These are phyloP conservation scores for Malacoctenus gilli DNA, from an alignment of 2,797 vertebrate genomes.

Conservation along the genomic window DNA sequence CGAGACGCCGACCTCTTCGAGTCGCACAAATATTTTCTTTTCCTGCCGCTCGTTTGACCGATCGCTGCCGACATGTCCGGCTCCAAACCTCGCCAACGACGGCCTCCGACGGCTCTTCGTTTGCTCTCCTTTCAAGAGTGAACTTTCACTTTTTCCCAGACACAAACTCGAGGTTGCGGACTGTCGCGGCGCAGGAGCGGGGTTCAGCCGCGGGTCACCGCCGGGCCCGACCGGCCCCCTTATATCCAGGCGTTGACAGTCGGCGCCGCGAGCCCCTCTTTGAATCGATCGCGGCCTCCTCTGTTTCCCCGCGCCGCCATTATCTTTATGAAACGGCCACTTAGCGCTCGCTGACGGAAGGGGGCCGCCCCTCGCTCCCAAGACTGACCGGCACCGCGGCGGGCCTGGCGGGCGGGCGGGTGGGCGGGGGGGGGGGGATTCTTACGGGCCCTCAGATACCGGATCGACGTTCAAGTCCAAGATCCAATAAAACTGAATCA, in stretches of 20 bases:
- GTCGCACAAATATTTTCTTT: no score
- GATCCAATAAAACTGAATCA: no score
- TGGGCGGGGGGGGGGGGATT: neutral
- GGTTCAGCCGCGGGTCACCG: slow-evolving; percentile 45
- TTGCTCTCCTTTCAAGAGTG: no score
- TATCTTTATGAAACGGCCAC: slow-evolving; percentile 54
- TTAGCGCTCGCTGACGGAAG: slow-evolving; percentile 34
- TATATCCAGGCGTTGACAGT: slow-evolving; percentile 69
- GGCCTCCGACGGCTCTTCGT: no score
- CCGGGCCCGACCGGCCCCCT: slow-evolving; percentile 15
- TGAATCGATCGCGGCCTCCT: slow-evolving; percentile 38
- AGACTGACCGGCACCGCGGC: slow-evolving; percentile 48
- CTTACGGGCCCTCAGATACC: neutral
- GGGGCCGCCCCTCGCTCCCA: slow-evolving; percentile 31
- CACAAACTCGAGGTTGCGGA: no score
- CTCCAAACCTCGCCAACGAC: no score
- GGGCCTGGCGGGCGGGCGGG: neutral
- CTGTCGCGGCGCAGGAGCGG: neutral
- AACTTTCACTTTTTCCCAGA: no score
- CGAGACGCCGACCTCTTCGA: no score
- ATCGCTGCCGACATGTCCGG: no score
- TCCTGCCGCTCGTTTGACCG: no score
- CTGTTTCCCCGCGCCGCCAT: slow-evolving; percentile 36
- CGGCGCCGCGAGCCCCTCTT: slow-evolving; percentile 42
- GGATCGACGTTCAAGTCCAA: no score